Evolutionary conservation across 2,888 invertebrate genomes (phyloP).

Genomic region (Ormyrus labotus): DNA sequence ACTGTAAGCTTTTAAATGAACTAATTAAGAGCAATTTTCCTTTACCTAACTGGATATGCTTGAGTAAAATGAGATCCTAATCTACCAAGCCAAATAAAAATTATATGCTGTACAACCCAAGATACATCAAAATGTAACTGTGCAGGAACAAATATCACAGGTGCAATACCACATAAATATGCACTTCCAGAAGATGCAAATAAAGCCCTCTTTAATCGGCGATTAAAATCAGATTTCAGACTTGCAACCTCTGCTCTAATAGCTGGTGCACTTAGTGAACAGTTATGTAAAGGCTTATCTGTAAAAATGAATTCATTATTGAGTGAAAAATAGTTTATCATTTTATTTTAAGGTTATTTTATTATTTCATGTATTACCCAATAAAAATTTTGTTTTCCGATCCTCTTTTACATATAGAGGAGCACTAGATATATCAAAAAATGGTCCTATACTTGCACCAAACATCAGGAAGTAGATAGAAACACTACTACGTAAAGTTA

Average conservation of each 20-base stretch:
- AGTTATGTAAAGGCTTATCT: slow-evolving; percentile 85
- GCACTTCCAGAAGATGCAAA: slow-evolving; percentile 72
- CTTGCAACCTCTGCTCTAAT: slow-evolving; percentile 91
- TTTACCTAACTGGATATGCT: slow-evolving; percentile 79
- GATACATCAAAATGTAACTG: slow-evolving; percentile 87
- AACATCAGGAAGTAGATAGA: slow-evolving; percentile 89
- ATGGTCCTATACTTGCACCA: slow-evolving; percentile 86
- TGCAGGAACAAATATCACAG: slow-evolving; percentile 72
- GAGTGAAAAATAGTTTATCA: neutral
- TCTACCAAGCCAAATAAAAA: slow-evolving; percentile 90
- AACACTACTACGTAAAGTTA: slow-evolving; percentile 69
- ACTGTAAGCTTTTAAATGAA: slow-evolving; percentile 21
- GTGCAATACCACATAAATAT: slow-evolving; percentile 72
- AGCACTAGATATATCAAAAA: slow-evolving; percentile 81
- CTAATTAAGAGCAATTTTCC: slow-evolving; percentile 31
- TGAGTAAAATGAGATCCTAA: slow-evolving; percentile 78
- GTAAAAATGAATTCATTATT: slow-evolving; percentile 28
- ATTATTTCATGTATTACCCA: slow-evolving; percentile 62
- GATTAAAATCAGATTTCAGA: slow-evolving; percentile 91
- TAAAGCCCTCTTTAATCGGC: slow-evolving; percentile 91
- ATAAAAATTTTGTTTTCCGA: slow-evolving; percentile 69
- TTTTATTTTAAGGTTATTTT: neutral
- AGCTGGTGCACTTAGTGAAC: slow-evolving; percentile 83
- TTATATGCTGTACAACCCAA: slow-evolving; percentile 89
- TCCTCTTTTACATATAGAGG: slow-evolving; percentile 73